phyloP scores from a whole-genome alignment of 2,888 invertebrate genomes.

The Octodonta nipae region DNA sequence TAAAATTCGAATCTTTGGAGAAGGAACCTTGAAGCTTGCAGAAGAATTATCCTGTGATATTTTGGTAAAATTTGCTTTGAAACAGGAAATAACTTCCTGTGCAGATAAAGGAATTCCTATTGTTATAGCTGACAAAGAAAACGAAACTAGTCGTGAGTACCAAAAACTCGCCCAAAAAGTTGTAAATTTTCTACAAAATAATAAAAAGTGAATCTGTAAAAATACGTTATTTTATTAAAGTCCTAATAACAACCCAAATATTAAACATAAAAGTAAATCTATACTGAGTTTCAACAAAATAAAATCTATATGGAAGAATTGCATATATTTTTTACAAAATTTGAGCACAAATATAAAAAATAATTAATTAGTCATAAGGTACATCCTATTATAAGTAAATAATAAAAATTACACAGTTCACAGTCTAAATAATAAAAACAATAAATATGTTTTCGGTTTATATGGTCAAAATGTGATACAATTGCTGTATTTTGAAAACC shows the following conservation, averaged over 20 bases:
- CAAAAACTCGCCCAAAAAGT: slow-evolving; percentile 22
- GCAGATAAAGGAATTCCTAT: slow-evolving; percentile 66
- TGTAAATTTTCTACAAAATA: slow-evolving; percentile 18
- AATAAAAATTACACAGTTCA: too few species aligned
- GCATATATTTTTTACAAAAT: neutral
- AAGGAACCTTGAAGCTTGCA: slow-evolving; percentile 48
- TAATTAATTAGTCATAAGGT: neutral
- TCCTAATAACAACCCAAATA: slow-evolving; percentile 1
- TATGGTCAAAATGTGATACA: neutral
- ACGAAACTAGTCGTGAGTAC: slow-evolving; percentile 18
- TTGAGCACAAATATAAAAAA: slow-evolving; percentile 1
- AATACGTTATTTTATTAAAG: slow-evolving; percentile 1
- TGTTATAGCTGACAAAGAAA: slow-evolving; percentile 50
- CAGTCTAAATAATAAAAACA: slow-evolving; percentile 1
- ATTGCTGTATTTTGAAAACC: too few species aligned
- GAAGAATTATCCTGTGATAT: slow-evolving; percentile 51
- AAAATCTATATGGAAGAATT: neutral
- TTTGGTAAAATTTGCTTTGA: slow-evolving; percentile 60
- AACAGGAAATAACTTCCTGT: slow-evolving; percentile 51
- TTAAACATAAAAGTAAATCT: neutral
- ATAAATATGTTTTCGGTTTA: neutral
- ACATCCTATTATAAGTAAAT: too few species aligned
- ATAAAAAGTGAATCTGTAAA: too few species aligned
- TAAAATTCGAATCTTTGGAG: slow-evolving; percentile 61
- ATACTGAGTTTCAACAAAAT: slow-evolving; percentile 1